Base-by-base conservation (phyloP, 1,140 invertebrate species). In the Pseudoatta argentina region DNA sequence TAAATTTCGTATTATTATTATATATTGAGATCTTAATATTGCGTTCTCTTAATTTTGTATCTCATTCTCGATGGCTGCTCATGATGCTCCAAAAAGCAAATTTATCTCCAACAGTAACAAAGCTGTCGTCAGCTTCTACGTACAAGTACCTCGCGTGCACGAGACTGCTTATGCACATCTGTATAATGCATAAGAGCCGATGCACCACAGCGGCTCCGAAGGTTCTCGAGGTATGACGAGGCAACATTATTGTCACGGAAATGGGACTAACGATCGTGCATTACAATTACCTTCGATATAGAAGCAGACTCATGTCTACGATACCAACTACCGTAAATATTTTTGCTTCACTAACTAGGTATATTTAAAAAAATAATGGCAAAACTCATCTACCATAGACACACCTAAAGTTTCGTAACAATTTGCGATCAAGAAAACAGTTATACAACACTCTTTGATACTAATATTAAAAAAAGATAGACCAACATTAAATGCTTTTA, bases 211-310 rank as follows among this genome's bases (percentile, higher is more conserved):
- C 21, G 34, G 51, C 34, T 24, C 53, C 21, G 76, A 16, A 53
- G 79, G 10, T 82, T 59, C 53, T 59, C 39, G 34, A 48, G 30
- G 53, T 44, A 82, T 73, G 67, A 73, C 79, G 67, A 82, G 63
- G 67, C 63, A 69, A 57, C 69, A 67, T 89, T 89, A 88, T 89
- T 88, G 76, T 71, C 82, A 48, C 81, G 57, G 75, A 88, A 88
- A 86, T 86, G 39, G 69, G 61, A 88, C 67, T 66, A 78, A 69
- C 63, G 82, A 53, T 55, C 48, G 51, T 75, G 57, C 67, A 59
- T 59, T 78, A 76, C 59, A 55, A 67, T 82, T 82, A 59, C 44
- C 69, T 48, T 8, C 66, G 69, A 88, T 89, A 44, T 69, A 53
- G 63, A 48, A 73, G 48, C 48, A 67, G 34, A n/a, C 61, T 86